phyloP scores from a whole-genome alignment of 2,113 vertebrate genomes.

The Equus przewalskii region DNA sequence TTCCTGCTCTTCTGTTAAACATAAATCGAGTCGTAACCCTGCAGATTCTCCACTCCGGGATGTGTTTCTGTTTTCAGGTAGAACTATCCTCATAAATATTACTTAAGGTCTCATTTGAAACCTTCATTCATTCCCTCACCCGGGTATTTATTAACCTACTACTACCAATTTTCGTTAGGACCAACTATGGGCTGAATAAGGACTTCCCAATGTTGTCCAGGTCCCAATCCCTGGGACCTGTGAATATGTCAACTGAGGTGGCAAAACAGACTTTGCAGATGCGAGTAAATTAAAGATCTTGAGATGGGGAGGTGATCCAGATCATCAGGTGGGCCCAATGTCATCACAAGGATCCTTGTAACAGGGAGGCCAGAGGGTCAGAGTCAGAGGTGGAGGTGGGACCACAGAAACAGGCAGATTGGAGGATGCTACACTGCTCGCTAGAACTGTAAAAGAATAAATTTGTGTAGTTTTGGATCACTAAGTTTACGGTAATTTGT shows the following conservation, averaged over 20 bases:
- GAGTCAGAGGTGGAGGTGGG: not conserved
- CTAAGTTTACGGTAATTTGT: not conserved
- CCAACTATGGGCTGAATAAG: not conserved
- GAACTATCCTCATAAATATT: not conserved
- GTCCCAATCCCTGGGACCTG: not conserved
- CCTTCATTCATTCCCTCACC: not conserved
- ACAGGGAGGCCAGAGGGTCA: too few species aligned
- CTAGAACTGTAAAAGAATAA: not conserved
- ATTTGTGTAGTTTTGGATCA: not conserved
- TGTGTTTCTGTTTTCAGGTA: not conserved
- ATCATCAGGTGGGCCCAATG: not conserved
- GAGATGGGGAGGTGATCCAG: not conserved
- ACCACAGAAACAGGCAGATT: not conserved
- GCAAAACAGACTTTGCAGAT: not conserved
- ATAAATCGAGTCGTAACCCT: not conserved
- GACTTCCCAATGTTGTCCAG: not conserved
- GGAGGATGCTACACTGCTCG: not conserved
- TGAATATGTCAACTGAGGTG: too few species aligned
- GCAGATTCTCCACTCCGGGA: not conserved
- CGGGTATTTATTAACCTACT: not conserved
- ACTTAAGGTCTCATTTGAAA: not conserved
- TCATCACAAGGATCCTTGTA: not conserved
- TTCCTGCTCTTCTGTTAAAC: not conserved
- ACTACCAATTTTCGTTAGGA: not conserved
- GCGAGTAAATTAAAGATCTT: too few species aligned